These are phyloP conservation scores for Guaruba guarouba DNA, from an alignment of 2,113 vertebrate species.

Conservation along the genomic window DNA sequence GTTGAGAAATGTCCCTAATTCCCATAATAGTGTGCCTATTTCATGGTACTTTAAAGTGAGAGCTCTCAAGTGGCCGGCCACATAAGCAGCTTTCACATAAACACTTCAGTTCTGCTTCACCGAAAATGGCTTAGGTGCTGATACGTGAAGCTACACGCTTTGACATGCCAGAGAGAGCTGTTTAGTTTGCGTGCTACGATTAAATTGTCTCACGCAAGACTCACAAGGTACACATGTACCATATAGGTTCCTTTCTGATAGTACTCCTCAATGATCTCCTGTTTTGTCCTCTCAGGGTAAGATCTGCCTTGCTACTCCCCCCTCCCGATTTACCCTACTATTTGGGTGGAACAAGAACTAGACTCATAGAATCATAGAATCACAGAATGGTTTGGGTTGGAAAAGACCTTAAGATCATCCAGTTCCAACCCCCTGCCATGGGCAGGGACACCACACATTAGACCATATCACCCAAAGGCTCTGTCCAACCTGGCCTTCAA, in stretches of 20 bases:
- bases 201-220: neutral
- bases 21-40: slow-evolving; percentile 40
- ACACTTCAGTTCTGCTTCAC: slow-evolving; percentile 62
- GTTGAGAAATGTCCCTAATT: slow-evolving; percentile 31
- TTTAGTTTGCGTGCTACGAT: neutral
- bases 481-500: neutral
- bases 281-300: neutral
- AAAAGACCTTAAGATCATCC: no score
- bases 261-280: neutral
- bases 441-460: neutral
- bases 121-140: slow-evolving; percentile 27
- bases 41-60: slow-evolving; percentile 47
- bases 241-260: neutral
- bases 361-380: neutral
- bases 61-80: neutral
- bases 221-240: neutral
- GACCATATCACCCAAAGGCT: neutral
- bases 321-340: accelerated
- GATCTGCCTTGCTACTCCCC: neutral
- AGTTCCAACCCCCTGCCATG: no score
- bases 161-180: neutral
- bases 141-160: neutral
- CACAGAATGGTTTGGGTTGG: no score
- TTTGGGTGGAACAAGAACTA: neutral
- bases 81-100: slow-evolving; percentile 68